phyloP scores from a whole-genome alignment of 2,888 invertebrate genomes.

The Netelia virgata region DNA sequence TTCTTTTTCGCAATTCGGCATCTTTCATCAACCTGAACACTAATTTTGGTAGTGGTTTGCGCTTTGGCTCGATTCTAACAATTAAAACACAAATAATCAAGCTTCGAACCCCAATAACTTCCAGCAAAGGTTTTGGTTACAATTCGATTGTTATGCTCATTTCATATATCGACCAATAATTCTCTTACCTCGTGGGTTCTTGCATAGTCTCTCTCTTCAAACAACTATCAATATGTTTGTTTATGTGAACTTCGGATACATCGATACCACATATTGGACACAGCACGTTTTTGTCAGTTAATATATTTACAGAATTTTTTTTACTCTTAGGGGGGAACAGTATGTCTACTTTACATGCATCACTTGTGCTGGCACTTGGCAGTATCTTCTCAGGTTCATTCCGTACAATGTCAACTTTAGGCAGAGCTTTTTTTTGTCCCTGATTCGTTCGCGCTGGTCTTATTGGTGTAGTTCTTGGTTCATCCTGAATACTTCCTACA shows the following conservation, averaged over 20 bases:
- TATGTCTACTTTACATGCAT: slow-evolving; percentile 70
- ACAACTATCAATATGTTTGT: slow-evolving; percentile 86
- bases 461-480: slow-evolving; percentile 64
- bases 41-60: slow-evolving; percentile 85
- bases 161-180: not conserved
- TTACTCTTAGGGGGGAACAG: slow-evolving; percentile 78
- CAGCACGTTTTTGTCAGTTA: slow-evolving; percentile 75
- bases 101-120: not conserved
- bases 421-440: slow-evolving; percentile 62
- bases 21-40: slow-evolving; percentile 86
- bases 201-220: slow-evolving; percentile 78
- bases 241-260: slow-evolving; percentile 84
- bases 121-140: not conserved
- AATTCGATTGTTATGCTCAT: not conserved
- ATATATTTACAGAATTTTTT: slow-evolving; percentile 59
- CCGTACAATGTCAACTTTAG: slow-evolving; percentile 39
- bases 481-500: slow-evolving; percentile 9
- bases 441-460: slow-evolving; percentile 71
- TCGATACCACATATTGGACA: slow-evolving; percentile 86
- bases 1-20: slow-evolving; percentile 83
- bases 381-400: slow-evolving; percentile 52
- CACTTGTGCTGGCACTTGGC: slow-evolving; percentile 77
- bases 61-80: slow-evolving; percentile 76
- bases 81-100: slow-evolving; percentile 12
- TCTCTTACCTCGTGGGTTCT: slow-evolving; percentile 67